These are phyloP conservation scores for Emys orbicularis DNA, from an alignment of 2,797 vertebrate species.

Conservation along the genomic window DNA sequence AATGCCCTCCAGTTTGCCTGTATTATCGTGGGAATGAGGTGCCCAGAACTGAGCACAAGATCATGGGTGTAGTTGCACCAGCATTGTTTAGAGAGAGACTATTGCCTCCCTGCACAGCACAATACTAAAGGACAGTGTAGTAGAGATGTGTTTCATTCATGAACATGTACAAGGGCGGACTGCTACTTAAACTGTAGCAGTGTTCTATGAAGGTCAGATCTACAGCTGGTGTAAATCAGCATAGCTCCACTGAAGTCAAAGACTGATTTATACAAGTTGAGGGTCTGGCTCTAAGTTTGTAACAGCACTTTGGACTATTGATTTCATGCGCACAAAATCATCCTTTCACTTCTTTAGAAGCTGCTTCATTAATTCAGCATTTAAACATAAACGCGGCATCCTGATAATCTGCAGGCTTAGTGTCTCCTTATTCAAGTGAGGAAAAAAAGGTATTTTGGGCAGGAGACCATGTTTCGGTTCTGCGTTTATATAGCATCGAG, in stretches of 20 bases:
- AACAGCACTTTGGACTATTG: not conserved
- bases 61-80: not conserved
- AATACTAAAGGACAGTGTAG: not conserved
- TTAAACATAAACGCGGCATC: fast-evolving
- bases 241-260: not conserved
- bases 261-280: not conserved
- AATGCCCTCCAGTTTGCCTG: not conserved
- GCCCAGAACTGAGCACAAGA: not conserved
- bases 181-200: not conserved
- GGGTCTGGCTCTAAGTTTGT: not conserved
- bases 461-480: not conserved
- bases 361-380: not conserved
- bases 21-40: constrained; percentile 15
- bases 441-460: not conserved
- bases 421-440: not conserved
- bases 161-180: not conserved
- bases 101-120: constrained; percentile 9
- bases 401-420: not conserved
- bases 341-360: not conserved
- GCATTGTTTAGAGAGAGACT: not conserved
- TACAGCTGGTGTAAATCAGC: not conserved
- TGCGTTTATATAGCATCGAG: not conserved
- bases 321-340: not conserved
- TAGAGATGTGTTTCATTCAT: not conserved
- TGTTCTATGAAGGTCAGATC: not conserved